Conservation (phyloP, 2,888 invertebrate genomes). For the Rhyacophila evoluta region DNA sequence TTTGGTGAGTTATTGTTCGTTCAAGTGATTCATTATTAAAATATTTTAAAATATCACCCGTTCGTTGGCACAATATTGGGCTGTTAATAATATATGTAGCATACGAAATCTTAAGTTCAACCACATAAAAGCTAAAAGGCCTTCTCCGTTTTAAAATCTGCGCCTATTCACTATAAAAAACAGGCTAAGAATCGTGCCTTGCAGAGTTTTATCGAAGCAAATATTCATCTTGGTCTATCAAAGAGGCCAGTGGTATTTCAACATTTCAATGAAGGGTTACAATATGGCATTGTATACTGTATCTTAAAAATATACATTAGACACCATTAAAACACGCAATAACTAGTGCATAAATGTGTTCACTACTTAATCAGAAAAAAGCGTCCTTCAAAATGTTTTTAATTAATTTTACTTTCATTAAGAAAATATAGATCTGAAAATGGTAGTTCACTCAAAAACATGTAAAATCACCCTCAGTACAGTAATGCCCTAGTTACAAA, state of each 20-base stretch:
- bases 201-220: neutral
- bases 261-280: neutral
- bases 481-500: no score
- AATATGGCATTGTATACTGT: no score
- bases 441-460: no score
- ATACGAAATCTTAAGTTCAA: neutral
- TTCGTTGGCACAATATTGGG: neutral
- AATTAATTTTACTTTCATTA: no score
- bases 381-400: no score
- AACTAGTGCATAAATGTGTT: no score
- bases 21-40: neutral
- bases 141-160: neutral
- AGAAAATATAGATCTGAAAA: no score
- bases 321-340: no score
- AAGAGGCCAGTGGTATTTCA: neutral
- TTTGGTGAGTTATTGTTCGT: neutral
- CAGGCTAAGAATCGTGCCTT: neutral
- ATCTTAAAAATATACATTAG: no score
- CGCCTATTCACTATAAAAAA: neutral
- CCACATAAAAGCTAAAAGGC: neutral
- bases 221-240: neutral
- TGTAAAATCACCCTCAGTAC: no score
- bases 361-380: no score
- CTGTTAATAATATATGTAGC: slow-evolving; percentile 3
- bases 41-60: neutral